Percentiles rank a stretch among this genome's conserved stretches.
phyloP scores from a whole-genome alignment of 1,140 invertebrate genomes.

The Penaeus vannamei region DNA sequence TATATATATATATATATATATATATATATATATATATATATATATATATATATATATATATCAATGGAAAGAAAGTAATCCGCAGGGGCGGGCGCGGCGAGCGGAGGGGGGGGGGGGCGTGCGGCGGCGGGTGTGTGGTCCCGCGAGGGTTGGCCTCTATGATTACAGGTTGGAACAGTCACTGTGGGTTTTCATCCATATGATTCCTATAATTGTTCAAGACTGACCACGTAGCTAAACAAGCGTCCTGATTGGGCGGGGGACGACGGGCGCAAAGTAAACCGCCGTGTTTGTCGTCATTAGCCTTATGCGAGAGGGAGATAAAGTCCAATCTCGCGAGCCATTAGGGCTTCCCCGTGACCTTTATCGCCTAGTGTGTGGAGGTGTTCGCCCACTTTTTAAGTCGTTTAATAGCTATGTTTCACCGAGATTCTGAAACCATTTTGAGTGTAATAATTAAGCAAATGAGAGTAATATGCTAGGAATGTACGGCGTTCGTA shows the following conservation, averaged over 20 bases:
- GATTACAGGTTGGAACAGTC: conserved; percentile 41
- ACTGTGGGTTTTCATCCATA: conserved; percentile 40
- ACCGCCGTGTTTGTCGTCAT: neutral
- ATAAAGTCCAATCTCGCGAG: conserved; percentile 34
- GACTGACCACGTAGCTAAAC: conserved; percentile 42
- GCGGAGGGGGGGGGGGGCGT: neutral
- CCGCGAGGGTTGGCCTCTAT: neutral
- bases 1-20: too few relatives aligned
- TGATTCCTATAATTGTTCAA: conserved; percentile 49
- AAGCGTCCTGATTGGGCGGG: conserved; percentile 38
- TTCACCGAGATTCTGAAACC: neutral
- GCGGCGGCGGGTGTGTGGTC: conserved; percentile 19
- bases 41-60: too few relatives aligned
- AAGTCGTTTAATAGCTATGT: conserved; percentile 37
- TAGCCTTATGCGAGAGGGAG: conserved; percentile 19
- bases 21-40: too few relatives aligned
- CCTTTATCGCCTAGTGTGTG: neutral
- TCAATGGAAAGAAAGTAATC: too few relatives aligned
- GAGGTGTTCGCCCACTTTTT: conserved; percentile 6
- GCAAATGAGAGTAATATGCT: too few relatives aligned
- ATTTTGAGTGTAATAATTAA: neutral
- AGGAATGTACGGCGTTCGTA: too few relatives aligned
- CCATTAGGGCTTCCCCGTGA: conserved; percentile 4
- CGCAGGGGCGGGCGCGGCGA: too few relatives aligned
- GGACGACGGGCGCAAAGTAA: conserved; percentile 7